These are phyloP conservation scores for Celastrina argiolus DNA, from an alignment of 2,888 invertebrate species.

Conservation along the genomic window DNA sequence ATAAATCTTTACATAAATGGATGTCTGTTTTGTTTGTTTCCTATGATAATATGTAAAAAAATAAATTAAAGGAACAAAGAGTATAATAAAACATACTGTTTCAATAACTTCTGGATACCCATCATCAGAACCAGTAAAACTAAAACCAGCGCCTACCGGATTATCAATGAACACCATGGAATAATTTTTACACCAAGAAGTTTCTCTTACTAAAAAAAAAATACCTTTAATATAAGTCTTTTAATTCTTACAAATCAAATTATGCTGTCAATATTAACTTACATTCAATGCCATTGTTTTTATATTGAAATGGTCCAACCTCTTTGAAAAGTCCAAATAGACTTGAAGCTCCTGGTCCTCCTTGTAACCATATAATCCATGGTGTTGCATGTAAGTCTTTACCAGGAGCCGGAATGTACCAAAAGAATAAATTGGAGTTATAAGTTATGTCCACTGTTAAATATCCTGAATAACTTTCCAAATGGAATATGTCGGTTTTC, in stretches of 20 bases:
- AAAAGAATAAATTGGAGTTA: conserved; percentile 89
- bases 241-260: neutral
- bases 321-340: conserved; percentile 58
- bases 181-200: conserved; percentile 76
- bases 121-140: conserved; percentile 74
- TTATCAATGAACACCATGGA: conserved; percentile 81
- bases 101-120: conserved; percentile 77
- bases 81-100: conserved; percentile 55
- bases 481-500: conserved; percentile 47
- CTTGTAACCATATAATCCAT: conserved; percentile 91
- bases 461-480: conserved; percentile 70
- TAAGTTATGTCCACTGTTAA: conserved; percentile 83
- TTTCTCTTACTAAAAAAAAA: conserved; percentile 55
- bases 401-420: conserved; percentile 84
- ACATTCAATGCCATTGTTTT: conserved; percentile 24
- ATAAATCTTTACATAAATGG: too few relatives aligned
- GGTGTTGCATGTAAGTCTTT: conserved; percentile 71
- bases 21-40: too few relatives aligned
- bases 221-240: neutral
- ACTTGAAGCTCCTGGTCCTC: conserved; percentile 88
- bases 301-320: conserved; percentile 53
- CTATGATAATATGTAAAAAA: too few relatives aligned
- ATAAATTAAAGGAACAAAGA: neutral
- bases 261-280: conserved; percentile 1
- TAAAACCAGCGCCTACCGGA: conserved; percentile 81